Base-by-base conservation (phyloP, 2,797 vertebrate genomes). In the Apogon hyalosoma region DNA sequence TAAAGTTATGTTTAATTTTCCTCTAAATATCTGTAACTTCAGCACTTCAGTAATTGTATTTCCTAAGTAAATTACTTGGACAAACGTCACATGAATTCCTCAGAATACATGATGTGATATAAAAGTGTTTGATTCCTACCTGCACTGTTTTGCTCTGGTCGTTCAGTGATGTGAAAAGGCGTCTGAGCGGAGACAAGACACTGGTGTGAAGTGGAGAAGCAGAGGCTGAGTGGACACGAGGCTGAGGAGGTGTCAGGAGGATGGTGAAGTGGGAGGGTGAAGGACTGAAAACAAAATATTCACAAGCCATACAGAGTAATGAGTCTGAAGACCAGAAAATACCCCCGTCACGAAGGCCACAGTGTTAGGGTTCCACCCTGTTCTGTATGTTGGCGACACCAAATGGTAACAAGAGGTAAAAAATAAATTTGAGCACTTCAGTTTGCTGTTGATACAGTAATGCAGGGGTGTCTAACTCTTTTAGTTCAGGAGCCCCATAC, bases 171-270 rank as follows among this genome's bases (percentile, higher is more conserved):
- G 3, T 42, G 12, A 28, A 52, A 56, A 66, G 68, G 64, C 4
- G 59, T 21, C 47, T 49, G 60, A 73, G 78, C 21, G 42, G 45
- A 70, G 69, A 42, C 43, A 43, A 84, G 69, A 70, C 77, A 65
- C 68, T 74, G 70, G 65, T 64, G 68, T 60, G 61, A 66, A 58
- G 68, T 38, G 31, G 68, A 59, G 67, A 57, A 53, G 58, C 36
- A 51, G 55, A 75, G 72, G 62, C 67, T 77, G 58, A 72, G 57
- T 24, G 66, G 71, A 82, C 69, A 49, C 24, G 15, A 8, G 53
- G 28, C 71, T 73, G 70, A 48, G 89, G 89, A 89, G 83, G 81
- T 90, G 87, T 70, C 62, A 42, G 68, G 63, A 57, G 52, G 57
- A 16, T 39, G 45, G 79, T 62, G 58, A 54, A 59, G 14, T 11